Percentiles rank a stretch among this genome's conserved stretches.
Evolutionary conservation across 2,888 invertebrate genomes (phyloP).

Genomic region (Nowickia ferox): DNA sequence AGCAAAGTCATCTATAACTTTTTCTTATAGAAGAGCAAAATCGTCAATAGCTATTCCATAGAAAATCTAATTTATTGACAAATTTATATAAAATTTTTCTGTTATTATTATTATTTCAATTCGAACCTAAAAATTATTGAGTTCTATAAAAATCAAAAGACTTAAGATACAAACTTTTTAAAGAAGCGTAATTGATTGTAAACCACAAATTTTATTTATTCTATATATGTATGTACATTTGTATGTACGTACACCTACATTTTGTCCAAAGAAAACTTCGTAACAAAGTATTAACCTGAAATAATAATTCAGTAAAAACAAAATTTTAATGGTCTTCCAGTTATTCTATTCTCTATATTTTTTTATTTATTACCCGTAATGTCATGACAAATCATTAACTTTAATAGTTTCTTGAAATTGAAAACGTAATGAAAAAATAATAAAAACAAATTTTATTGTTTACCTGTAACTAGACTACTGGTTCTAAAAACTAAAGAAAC

Average conservation of each 20-base stretch:
- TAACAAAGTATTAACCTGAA: not conserved
- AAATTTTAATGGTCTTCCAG: not conserved
- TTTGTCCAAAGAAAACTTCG: slow-evolving; percentile 13
- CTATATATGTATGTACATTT: too few species aligned
- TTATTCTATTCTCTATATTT: not conserved
- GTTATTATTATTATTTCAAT: not conserved
- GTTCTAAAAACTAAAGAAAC: not conserved
- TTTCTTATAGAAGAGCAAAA: not conserved
- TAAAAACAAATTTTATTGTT: slow-evolving; percentile 51
- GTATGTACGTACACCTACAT: not conserved
- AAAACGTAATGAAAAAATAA: slow-evolving; percentile 16
- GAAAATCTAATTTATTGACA: not conserved
- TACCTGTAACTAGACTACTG: slow-evolving; percentile 58
- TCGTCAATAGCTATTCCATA: not conserved
- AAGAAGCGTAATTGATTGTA: not conserved
- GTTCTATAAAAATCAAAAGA: slow-evolving; percentile 32
- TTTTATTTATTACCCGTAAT: slow-evolving; percentile 2
- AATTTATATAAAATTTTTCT: too few species aligned
- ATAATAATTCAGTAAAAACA: not conserved
- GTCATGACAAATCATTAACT: slow-evolving; percentile 50
- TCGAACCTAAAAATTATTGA: not conserved
- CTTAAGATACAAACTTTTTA: slow-evolving; percentile 19
- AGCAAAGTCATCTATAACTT: not conserved
- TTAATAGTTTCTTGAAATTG: slow-evolving; percentile 54
- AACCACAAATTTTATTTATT: not conserved